Conservation (phyloP, 2,888 invertebrate genomes). For the Hipparchia sbordonii region DNA sequence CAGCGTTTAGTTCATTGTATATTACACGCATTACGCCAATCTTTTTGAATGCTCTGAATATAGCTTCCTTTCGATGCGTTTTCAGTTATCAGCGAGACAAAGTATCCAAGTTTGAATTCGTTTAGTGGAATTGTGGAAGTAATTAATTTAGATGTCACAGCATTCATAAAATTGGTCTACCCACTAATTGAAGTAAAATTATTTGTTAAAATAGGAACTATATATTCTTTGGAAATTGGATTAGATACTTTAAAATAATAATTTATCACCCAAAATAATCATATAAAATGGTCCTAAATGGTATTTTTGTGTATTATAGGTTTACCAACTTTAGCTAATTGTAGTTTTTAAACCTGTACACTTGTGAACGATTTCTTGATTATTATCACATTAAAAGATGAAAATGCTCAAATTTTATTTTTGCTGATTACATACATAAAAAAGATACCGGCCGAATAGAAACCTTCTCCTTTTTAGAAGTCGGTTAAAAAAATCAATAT, state of each 20-base stretch:
- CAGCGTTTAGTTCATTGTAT: background rate
- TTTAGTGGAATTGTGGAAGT: too few species aligned
- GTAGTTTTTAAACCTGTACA: constrained; percentile 19
- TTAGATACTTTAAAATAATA: background rate
- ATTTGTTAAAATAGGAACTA: background rate
- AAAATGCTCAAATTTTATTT: constrained; percentile 19
- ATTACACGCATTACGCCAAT: too few species aligned
- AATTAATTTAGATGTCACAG: too few species aligned
- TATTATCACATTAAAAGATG: constrained; percentile 15
- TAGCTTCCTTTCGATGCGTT: too few species aligned
- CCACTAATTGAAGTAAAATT: background rate
- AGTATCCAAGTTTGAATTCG: too few species aligned
- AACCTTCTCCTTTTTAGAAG: too few species aligned
- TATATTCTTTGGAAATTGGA: background rate
- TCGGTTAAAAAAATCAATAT: constrained; percentile 1
- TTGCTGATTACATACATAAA: constrained; percentile 17
- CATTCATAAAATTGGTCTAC: too few species aligned
- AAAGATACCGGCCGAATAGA: background rate
- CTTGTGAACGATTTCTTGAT: constrained; percentile 26
- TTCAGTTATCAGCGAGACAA: too few species aligned
- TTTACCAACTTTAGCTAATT: constrained; percentile 12
- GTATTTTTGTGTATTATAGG: constrained; percentile 12
- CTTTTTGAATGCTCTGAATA: too few species aligned
- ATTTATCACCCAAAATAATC: background rate
- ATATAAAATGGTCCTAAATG: constrained; percentile 27